Base-by-base conservation (phyloP, 2,113 vertebrate species). In the Pardalotus punctatus region DNA sequence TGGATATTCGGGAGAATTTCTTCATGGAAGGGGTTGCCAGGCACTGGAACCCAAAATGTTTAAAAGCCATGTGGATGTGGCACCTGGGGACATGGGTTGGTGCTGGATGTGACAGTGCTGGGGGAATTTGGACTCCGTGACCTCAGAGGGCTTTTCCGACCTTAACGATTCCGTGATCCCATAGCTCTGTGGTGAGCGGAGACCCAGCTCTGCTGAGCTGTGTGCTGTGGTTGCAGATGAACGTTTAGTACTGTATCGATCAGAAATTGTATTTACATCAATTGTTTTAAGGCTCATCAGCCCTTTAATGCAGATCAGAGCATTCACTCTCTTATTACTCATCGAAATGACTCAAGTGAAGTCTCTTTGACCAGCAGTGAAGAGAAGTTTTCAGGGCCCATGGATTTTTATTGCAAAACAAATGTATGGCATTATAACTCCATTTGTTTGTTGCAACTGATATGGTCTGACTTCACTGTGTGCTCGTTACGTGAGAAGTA, bases 401-500 rank as follows among this genome's bases (percentile, higher is more conserved):
- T 73, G 38, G 33, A 43, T 93, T 94, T 73, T 64, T 69, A 35
- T 47, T 28, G 48, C 77, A 78, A 78, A 97, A 82, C 36, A 82
- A 87, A 31, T 21, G 4, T 74, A 36, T 79, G 81, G 27, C 86
- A 40, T 78, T 36, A 76, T 36, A 76, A 67, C 36, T 72, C 28
- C n/a, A 16, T 70, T 86, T 84, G 35, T 64, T 31, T 69, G 89
- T 92, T 93, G 78, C 88, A 69, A 12, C 38, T 67, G 40, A 57
- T 92, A 28, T 3, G 17, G 23, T 88, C 81, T 90, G 91, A 96
- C 79, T 96, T 96, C 69, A 91, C 8, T 60, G 51, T 56, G 70
- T 66, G 53, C 90, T 96, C 35, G 14, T 86, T 94, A 92, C 4
- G 11, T 81, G 93, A 90, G 84, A 91, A 61, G 56, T 91, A 86